Conservation (phyloP, 2,888 invertebrate genomes). For the Uropetala carovei region DNA sequence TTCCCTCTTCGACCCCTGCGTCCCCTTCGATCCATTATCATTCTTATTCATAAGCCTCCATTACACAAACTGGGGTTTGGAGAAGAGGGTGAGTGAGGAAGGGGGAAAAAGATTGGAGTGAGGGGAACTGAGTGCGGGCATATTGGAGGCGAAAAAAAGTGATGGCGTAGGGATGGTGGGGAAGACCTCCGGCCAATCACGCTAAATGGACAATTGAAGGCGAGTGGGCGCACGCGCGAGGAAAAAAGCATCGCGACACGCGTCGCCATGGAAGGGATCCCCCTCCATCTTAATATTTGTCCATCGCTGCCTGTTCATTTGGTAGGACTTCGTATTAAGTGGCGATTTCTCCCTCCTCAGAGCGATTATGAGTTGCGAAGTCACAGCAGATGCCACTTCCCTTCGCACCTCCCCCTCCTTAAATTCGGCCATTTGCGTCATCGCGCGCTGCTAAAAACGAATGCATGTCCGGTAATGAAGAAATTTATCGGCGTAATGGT, state of each 20-base stretch:
- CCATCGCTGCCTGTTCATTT: conserved; percentile 11
- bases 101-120: neutral
- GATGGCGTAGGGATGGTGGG: conserved; percentile 20
- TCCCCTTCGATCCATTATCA: neutral
- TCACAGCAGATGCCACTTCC: neutral
- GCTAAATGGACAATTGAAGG: conserved; percentile 32
- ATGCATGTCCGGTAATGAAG: too few relatives aligned
- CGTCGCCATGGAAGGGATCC: neutral
- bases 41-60: conserved; percentile 43
- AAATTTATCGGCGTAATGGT: too few relatives aligned
- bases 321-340: neutral
- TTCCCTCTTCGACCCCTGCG: neutral
- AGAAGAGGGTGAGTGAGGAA: neutral
- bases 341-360: neutral
- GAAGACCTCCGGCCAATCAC: conserved; percentile 39
- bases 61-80: conserved; percentile 38
- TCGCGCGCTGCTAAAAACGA: too few relatives aligned
- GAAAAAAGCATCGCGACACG: conserved; percentile 5
- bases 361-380: neutral
- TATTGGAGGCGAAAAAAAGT: neutral
- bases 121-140: neutral
- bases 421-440: too few relatives aligned
- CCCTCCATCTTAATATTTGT: conserved; percentile 53
- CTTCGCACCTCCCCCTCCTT: too few relatives aligned
- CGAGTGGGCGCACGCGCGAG: conserved; percentile 33